phyloP scores from a whole-genome alignment of 2,888 invertebrate genomes.

The Ennomos quercinarius region DNA sequence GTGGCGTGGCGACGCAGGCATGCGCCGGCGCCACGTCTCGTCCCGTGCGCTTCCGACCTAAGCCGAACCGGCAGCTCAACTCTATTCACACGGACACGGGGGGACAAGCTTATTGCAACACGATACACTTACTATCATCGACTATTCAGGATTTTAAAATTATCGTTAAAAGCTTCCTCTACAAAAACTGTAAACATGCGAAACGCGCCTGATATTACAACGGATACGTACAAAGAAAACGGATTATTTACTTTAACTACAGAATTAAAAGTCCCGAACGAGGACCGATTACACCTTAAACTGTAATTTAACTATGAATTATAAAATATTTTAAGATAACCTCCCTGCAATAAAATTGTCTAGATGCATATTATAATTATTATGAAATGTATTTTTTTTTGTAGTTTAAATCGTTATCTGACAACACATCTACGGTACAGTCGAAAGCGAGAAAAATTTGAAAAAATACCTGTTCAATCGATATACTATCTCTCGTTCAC shows the following conservation, averaged over 20 bases:
- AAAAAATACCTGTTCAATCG: constrained; percentile 84
- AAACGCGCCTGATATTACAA: constrained; percentile 54
- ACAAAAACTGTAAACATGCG: constrained; percentile 59
- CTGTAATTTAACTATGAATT: constrained; percentile 81
- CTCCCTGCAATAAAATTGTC: constrained; percentile 82
- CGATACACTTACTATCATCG: constrained; percentile 50
- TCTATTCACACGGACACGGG: constrained; percentile 40
- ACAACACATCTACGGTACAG: constrained; percentile 86
- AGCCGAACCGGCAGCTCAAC: constrained; percentile 45
- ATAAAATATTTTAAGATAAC: constrained; percentile 82
- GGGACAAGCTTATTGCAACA: constrained; percentile 55
- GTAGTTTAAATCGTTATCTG: constrained; percentile 80
- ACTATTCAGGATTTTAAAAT: constrained; percentile 45
- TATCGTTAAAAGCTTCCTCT: constrained; percentile 59
- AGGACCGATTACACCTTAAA: constrained; percentile 75
- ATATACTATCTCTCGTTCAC: constrained; percentile 83
- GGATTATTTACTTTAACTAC: constrained; percentile 63
- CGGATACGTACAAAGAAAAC: constrained; percentile 51
- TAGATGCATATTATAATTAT: constrained; percentile 80
- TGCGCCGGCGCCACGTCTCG: constrained; percentile 33
- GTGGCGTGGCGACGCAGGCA: constrained; percentile 43
- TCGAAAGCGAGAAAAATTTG: constrained; percentile 85
- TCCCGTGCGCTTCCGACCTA: constrained; percentile 38
- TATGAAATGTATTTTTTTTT: constrained; percentile 82
- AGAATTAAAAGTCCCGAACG: constrained; percentile 67